These are phyloP conservation scores for Hyaena hyaena DNA, from an alignment of 2,113 vertebrate species.

Conservation along the genomic window DNA sequence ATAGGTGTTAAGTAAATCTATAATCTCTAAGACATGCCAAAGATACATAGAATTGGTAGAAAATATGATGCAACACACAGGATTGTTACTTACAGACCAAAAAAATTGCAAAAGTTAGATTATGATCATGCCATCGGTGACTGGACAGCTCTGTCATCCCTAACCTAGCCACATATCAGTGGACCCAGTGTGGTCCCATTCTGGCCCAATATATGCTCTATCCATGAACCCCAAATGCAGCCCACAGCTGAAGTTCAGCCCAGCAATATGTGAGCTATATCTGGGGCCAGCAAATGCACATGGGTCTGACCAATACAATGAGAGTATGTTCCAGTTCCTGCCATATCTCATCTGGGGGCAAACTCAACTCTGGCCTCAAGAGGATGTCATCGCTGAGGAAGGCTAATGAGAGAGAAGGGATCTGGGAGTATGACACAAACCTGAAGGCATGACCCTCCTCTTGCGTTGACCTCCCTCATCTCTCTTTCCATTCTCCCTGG, in stretches of 20 bases:
- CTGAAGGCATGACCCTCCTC: neutral
- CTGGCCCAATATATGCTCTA: neutral
- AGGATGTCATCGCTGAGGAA: neutral
- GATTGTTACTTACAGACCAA: neutral
- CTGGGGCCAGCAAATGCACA: too few relatives aligned
- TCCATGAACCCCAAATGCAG: neutral
- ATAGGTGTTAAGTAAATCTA: neutral
- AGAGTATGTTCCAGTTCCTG: neutral
- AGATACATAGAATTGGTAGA: neutral
- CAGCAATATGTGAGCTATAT: neutral
- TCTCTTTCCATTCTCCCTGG: neutral
- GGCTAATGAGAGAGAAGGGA: neutral
- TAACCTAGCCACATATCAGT: neutral
- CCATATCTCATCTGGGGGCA: neutral
- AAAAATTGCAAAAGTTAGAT: neutral
- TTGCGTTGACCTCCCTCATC: neutral
- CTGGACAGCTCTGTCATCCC: neutral
- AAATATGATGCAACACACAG: neutral
- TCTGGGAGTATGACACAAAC: neutral
- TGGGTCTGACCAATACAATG: neutral
- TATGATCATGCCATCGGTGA: neutral
- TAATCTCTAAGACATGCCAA: neutral
- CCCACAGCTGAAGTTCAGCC: neutral
- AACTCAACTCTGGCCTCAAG: neutral
- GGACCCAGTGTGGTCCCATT: neutral